Base-by-base conservation (phyloP, 2,797 vertebrate genomes). In the Eulemur mongoz region DNA sequence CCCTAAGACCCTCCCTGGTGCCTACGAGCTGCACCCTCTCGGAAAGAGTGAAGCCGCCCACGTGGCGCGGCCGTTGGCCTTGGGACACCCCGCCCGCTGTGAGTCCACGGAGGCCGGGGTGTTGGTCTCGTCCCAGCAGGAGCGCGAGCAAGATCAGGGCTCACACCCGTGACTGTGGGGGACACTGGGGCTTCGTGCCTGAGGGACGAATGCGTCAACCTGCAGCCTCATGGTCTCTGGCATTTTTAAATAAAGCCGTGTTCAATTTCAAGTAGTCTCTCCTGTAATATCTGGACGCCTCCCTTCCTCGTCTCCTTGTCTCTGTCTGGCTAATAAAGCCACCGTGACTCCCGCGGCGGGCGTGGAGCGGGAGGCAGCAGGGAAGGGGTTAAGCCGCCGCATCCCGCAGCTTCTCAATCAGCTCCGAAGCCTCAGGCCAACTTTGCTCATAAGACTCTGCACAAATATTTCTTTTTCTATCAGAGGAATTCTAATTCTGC, bases 361-460 rank as follows among this genome's bases (percentile, higher is more conserved):
- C 27, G 14, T 5, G 23, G 7, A 59, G 43, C 76, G 93, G 93
- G 97, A 98, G 98, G 96, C 59, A 43, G 97, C 94, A 93, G 80
- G 89, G 98, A 98, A 98, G 96, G 98, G 98, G 98, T 99, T 99
- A 98, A 99, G 91, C 35, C 89, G 97, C 97, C 89, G 95, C 97
- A 97, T 96, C 94, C 0, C 96, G 97, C 97, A 97, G 98, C 98
- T 99, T 99, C 98, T 99, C 98, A 98, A 98, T 98, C 98, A 98
- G 98, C 98, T 97, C 93, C 97, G 98, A 99, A 98, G 98, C 99
- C 98, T 98, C 97, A 73, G 98, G 98, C 98, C 98, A 99, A 97
- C 98, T 98, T 98, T 98, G 98, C 98, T 99, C 99, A 99, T 99
- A 99, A 99, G 98, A 98, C 97, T 98, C 98, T 97, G 98, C 98